phyloP scores from a whole-genome alignment of 35 echinoderm and acorn worm genomes.

The Stichopus chloronotus region DNA sequence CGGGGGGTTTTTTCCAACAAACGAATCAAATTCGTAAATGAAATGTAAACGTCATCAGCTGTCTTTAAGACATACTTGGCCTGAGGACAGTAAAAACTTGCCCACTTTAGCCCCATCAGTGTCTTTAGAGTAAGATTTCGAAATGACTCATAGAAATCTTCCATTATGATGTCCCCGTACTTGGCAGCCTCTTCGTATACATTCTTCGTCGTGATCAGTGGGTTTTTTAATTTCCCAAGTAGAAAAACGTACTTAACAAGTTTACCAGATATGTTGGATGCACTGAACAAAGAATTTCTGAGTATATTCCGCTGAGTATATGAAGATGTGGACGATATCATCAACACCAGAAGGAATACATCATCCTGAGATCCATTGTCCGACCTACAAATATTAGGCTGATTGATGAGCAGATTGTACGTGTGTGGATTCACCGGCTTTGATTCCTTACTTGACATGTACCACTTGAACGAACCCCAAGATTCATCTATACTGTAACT shows the following conservation, averaged over 20 bases:
- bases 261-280: neutral
- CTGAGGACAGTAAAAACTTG: constrained; percentile 24
- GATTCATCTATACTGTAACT: no score
- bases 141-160: constrained; percentile 57
- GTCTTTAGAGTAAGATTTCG: constrained; percentile 60
- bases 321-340: constrained; percentile 26
- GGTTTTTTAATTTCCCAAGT: neutral
- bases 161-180: constrained; percentile 49
- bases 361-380: neutral
- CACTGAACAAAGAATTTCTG: constrained; percentile 60
- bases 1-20: neutral
- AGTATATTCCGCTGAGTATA: constrained; percentile 11
- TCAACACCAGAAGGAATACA: constrained; percentile 72
- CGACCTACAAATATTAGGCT: constrained; percentile 51
- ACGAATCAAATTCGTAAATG: constrained; percentile 28
- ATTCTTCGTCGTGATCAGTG: neutral
- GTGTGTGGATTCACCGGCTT: constrained; percentile 54
- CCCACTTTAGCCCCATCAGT: constrained; percentile 66
- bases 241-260: neutral
- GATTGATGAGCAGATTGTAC: constrained; percentile 58
- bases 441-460: neutral
- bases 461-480: no score
- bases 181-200: neutral
- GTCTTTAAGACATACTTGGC: constrained; percentile 56
- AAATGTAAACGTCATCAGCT: constrained; percentile 59